These are phyloP conservation scores for Priapulus caudatus DNA, from an alignment of 2,888 invertebrate species.

Conservation along the genomic window DNA sequence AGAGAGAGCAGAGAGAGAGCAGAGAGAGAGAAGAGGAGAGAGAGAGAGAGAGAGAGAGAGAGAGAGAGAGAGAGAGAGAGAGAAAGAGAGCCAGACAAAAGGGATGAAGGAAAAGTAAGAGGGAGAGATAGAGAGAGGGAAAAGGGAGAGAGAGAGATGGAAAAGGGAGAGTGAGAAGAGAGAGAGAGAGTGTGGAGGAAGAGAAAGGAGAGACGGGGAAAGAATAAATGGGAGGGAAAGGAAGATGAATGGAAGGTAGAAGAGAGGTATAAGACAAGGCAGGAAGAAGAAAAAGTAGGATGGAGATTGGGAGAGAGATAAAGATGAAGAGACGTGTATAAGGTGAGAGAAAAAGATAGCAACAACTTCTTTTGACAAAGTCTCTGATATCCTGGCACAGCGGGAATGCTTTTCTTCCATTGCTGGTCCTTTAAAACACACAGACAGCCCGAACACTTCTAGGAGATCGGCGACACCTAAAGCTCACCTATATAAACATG, in stretches of 20 bases:
- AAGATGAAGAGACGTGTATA: neutral
- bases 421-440: too few relatives aligned
- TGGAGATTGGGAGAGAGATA: neutral
- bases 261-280: neutral
- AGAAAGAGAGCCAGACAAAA: neutral
- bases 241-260: too few relatives aligned
- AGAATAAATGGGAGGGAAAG: neutral
- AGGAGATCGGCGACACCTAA: too few relatives aligned
- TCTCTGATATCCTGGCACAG: too few relatives aligned
- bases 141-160: neutral
- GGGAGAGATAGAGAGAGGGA: neutral
- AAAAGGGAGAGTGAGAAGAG: neutral
- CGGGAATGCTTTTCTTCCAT: too few relatives aligned
- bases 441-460: too few relatives aligned
- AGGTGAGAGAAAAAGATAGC: neutral
- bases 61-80: slow-evolving; percentile 3
- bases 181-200: neutral
- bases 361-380: neutral
- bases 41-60: slow-evolving; percentile 3
- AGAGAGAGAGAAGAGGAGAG: slow-evolving; percentile 3
- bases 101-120: too few relatives aligned
- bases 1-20: too few relatives aligned
- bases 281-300: neutral
- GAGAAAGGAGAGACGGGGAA: neutral
- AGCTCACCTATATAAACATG: too few relatives aligned